Evolutionary conservation across 2,113 vertebrate species (phyloP), one percentile per base, ranked within the genome.

Genomic region (Tympanuchus pallidicinctus): DNA sequence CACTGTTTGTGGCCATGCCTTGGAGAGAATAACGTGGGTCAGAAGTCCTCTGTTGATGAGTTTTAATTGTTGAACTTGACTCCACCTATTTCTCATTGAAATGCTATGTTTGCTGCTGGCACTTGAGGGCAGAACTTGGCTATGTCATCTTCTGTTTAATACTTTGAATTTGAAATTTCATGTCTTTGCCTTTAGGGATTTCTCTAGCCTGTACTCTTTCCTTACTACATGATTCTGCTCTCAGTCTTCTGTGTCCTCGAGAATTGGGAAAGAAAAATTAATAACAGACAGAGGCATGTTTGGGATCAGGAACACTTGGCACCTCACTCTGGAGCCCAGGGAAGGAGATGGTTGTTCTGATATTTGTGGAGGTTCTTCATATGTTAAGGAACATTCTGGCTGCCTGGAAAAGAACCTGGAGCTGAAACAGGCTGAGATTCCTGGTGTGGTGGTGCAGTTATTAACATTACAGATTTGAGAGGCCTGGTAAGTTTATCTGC

Each of bases 231-330:
- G 73, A 45, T 87, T 91, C 71, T 82, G 8, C 25, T 79, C 87
- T 85, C n/a, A 76, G 30, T 65, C 48, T 84, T 89, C 61, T 82
- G 36, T 82, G 24, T 90, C 88, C 85, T 85, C 54, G 78, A 89
- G 85, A 89, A 73, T 1, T 75, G 15, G 10, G 48, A 48, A 75
- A 87, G 78, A 82, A 89, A 87, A 87, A 69, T 76, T 91, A 92
- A 84, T 91, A 89, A 65, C 17, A 42, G 52, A 65, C 17, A 42
- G 52, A 91, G 90, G 59, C 75, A 87, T 16, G 10, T 28, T 27
- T 16, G 52, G 25, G 14, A 10, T 54, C 52, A 28, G 14, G 14
- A 28, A 8, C 11, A 10, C 8, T 54, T 54, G 14, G 14, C 27
- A 54, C 52, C 52, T 54, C 52, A 9, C 8, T 54, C 52, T 28